A percentile compares a stretch with the other conserved stretches of the same genome.
Evolutionary conservation across 2,113 vertebrate genomes (phyloP).

Genomic region (Psittacula cyanocephala): DNA sequence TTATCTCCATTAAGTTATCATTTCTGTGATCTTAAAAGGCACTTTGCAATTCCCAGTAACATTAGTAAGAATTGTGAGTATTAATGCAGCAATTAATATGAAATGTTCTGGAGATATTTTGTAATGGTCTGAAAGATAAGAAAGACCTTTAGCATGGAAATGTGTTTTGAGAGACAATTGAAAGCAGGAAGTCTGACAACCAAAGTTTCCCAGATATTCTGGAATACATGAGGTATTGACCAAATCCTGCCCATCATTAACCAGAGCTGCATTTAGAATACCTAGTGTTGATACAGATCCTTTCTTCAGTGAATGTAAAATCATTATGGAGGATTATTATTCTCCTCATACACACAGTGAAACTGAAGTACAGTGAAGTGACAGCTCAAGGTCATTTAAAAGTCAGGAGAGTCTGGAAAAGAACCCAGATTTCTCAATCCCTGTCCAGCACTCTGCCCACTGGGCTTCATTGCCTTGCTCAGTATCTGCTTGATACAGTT

Average conservation of each 20-base stretch:
- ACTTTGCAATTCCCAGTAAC: neutral
- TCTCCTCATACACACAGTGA: neutral
- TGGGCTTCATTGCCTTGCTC: neutral
- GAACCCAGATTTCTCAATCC: constrained; percentile 38
- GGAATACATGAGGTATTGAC: neutral
- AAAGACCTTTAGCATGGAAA: constrained; percentile 30
- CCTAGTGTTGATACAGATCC: neutral
- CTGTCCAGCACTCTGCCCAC: neutral
- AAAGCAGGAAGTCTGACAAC: neutral
- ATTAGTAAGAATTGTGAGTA: neutral
- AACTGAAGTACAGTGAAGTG: neutral
- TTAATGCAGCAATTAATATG: neutral
- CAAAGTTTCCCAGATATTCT: neutral
- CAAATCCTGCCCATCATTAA: neutral
- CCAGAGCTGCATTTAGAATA: neutral
- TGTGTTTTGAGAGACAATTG: neutral
- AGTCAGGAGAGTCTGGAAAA: constrained; percentile 20
- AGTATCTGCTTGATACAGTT: neutral
- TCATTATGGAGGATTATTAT: neutral
- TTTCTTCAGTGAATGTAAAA: neutral
- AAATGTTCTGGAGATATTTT: constrained; percentile 4
- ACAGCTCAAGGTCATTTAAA: constrained; percentile 38
- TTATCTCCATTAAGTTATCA: neutral
- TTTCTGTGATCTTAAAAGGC: neutral
- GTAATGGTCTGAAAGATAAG: constrained; percentile 20